Base-by-base conservation (phyloP, 2,797 vertebrate genomes). In the Lepilemur septentrionalis region DNA sequence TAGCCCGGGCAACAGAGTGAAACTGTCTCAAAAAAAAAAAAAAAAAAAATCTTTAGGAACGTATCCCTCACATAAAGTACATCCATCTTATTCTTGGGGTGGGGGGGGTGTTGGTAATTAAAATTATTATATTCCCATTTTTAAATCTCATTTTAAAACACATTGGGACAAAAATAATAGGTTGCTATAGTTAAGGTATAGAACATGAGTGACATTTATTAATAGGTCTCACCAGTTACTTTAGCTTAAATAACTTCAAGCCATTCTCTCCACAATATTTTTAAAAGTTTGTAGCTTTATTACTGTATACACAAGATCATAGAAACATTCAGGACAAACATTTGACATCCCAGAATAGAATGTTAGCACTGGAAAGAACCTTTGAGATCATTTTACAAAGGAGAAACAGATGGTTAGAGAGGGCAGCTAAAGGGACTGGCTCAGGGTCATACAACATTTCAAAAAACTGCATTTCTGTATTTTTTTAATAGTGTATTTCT, bases 111-210 rank as follows among this genome's bases (percentile, higher is more conserved):
- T 32, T 76, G 63, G 23, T 93, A 90, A 85, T 73, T 94, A 76
- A 97, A 93, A 90, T 95, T 70, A 88, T 30, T 82, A 79, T 65
- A 63, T 88, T 32, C 13, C 35, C 52, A 10, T 72, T 93, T 93
- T 86, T 28, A 86, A 93, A 70, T 92, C 28, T 91, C 18, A 69
- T 67, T 92, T 88, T 75, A 57, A 95, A 95, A 85, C 46, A 70
- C 30, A 61, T 28, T 70, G n/a, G 32, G 9, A 67, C 55, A 89
- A 70, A 92, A 96, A 75, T 48, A 70, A 88, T 84, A 90, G 41
- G 9, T 63, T 95, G 41, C 90, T 85, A 13, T 76, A 50, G 86
- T 95, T 94, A 78, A 89, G 79, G 46, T 84, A 25, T 61, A 76
- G 59, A 43, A 84, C 70, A 30, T 73, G 55, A 96, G n/a, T 89